Evolutionary conservation across 2,797 vertebrate species (phyloP).

Genomic region (Oryzias dopingdopingensis): DNA sequence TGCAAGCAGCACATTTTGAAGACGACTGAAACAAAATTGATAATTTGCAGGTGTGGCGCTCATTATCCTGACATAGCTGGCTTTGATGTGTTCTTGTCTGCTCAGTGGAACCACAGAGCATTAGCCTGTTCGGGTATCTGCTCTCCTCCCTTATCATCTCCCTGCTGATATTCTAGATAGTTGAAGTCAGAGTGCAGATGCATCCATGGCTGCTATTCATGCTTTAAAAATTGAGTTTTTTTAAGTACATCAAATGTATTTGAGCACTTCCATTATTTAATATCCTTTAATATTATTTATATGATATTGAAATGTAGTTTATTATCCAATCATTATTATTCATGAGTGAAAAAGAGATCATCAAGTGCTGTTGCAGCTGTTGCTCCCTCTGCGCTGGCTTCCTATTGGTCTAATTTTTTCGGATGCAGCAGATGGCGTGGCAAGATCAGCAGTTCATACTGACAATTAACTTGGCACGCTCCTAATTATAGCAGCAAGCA

Average conservation of each 20-base stretch:
- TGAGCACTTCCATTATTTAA: neutral
- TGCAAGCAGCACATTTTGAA: conserved; percentile 68
- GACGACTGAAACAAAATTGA: conserved; percentile 70
- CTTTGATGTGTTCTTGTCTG: conserved; percentile 50
- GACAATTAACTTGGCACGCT: neutral
- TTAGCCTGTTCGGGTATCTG: conserved; percentile 4
- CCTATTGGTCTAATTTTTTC: conserved; percentile 4
- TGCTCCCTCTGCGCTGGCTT: conserved; percentile 5
- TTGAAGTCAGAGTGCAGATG: conserved; percentile 11
- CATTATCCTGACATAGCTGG: conserved; percentile 37
- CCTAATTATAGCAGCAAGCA: neutral
- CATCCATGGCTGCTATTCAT: conserved; percentile 11
- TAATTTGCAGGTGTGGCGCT: conserved; percentile 58
- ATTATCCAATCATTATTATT: conserved; percentile 1
- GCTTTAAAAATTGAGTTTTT: conserved; percentile 28
- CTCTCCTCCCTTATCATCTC: neutral
- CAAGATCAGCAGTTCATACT: neutral
- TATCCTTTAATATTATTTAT: no score
- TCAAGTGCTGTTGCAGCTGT: neutral
- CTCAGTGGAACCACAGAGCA: conserved; percentile 13
- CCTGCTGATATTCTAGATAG: conserved; percentile 22
- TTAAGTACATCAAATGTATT: conserved; percentile 19
- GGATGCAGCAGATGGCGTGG: conserved; percentile 1
- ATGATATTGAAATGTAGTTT: neutral
- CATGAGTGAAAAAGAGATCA: conserved; percentile 1